These are phyloP conservation scores for Caenorhabditis imperialis DNA, from an alignment of 2,888 invertebrate species.

Conservation along the genomic window DNA sequence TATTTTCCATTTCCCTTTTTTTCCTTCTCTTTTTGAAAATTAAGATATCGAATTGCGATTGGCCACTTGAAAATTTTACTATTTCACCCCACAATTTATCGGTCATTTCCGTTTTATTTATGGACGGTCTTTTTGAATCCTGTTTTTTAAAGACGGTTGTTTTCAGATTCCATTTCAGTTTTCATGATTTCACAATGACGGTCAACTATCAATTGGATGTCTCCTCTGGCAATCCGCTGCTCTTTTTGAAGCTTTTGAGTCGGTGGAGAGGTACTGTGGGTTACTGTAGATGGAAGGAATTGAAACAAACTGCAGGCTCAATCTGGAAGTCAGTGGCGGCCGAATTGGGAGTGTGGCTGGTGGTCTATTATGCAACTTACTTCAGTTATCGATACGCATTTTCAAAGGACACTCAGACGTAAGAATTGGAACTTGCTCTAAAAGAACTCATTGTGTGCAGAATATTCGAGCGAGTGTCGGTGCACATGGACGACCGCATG, in stretches of 20 bases:
- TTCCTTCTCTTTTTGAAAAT: background rate
- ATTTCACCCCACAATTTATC: too few species aligned
- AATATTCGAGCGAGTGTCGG: constrained; percentile 57
- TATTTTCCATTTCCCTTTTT: constrained; percentile 11
- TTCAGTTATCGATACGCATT: constrained; percentile 60
- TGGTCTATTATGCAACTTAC: constrained; percentile 62
- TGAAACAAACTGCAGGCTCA: constrained; percentile 61
- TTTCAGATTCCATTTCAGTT: too few species aligned
- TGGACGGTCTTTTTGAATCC: too few species aligned
- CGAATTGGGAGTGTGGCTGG: constrained; percentile 66
- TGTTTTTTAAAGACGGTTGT: too few species aligned
- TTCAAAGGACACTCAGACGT: constrained; percentile 44
- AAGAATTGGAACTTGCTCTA: background rate
- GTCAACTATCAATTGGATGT: constrained; percentile 74
- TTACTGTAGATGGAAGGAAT: too few species aligned
- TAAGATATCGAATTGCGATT: background rate
- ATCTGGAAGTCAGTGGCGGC: constrained; percentile 70
- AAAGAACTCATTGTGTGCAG: constrained; percentile 34
- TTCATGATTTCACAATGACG: constrained; percentile 60
- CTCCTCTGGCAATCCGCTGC: constrained; percentile 62
- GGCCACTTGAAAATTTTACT: too few species aligned
- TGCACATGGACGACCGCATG: constrained; percentile 60
- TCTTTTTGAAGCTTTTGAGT: constrained; percentile 64
- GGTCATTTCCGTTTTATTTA: too few species aligned
- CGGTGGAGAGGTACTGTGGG: constrained; percentile 66